Percentiles rank a stretch among this genome's conserved stretches.
phyloP scores from a whole-genome alignment of 2,797 vertebrate species.

The Florisuga fusca region DNA sequence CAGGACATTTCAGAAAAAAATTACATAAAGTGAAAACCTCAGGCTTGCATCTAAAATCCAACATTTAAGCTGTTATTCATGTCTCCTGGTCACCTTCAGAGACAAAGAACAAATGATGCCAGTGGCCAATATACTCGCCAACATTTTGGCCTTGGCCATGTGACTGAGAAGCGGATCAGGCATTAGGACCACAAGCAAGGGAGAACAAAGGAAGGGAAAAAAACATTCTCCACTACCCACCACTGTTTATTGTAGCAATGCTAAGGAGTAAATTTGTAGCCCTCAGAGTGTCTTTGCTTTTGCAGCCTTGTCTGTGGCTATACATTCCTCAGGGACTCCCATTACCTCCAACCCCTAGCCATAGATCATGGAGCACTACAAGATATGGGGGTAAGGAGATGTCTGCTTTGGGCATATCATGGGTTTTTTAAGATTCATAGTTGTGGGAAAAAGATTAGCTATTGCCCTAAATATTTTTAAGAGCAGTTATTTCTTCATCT shows the following conservation, averaged over 20 bases:
- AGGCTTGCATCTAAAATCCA: constrained; percentile 41
- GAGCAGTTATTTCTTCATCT: not conserved
- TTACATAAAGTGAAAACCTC: constrained; percentile 66
- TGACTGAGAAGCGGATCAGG: not conserved
- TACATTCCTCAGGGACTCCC: not conserved
- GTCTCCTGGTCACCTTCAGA: constrained; percentile 38
- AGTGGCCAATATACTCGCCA: not conserved
- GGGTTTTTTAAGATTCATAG: not conserved
- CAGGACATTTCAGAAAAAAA: constrained; percentile 66
- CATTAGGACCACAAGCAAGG: not conserved
- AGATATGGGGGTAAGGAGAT: not conserved
- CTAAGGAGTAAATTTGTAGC: not conserved
- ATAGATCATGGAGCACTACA: not conserved
- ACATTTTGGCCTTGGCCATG: not conserved
- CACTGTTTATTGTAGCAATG: not conserved
- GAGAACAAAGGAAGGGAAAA: not conserved
- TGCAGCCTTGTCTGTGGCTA: not conserved
- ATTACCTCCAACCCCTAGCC: not conserved
- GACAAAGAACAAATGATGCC: not conserved
- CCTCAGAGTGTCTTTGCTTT: not conserved
- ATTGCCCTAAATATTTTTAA: not conserved
- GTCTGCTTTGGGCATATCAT: not conserved
- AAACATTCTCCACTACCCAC: not conserved
- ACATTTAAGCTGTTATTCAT: constrained; percentile 35
- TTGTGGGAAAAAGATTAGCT: not conserved